Conservation (phyloP, 2,113 vertebrate species). For the Patagioenas fasciata region DNA sequence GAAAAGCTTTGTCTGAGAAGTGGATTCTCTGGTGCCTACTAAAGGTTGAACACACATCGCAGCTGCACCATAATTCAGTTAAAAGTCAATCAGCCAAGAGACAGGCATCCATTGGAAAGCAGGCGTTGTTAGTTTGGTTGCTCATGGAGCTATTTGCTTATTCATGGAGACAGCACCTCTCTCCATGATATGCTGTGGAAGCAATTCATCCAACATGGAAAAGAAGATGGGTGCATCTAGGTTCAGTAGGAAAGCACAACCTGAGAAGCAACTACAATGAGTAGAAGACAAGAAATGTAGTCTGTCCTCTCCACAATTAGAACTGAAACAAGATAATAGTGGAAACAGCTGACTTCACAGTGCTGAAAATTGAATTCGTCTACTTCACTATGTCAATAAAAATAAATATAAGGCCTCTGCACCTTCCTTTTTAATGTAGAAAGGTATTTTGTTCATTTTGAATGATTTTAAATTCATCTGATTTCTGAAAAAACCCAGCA, state of each 20-base stretch:
- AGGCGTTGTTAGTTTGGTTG: not conserved
- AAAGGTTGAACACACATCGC: not conserved
- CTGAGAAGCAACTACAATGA: not conserved
- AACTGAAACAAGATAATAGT: not conserved
- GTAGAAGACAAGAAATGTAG: not conserved
- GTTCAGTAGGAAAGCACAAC: not conserved
- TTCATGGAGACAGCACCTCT: not conserved
- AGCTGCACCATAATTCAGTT: conserved; percentile 7
- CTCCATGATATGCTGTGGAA: not conserved
- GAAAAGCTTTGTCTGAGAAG: not conserved
- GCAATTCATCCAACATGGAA: not conserved
- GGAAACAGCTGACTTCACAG: not conserved
- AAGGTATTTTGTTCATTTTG: not conserved
- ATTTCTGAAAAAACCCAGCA: not conserved
- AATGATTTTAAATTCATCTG: not conserved
- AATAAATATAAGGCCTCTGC: not conserved
- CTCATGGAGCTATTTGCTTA: not conserved
- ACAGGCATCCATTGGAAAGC: not conserved
- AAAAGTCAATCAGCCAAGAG: not conserved
- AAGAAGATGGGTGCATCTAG: not conserved
- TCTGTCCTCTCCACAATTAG: not conserved
- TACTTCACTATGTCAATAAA: not conserved
- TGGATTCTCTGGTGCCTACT: not conserved
- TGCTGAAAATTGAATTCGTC: not conserved
- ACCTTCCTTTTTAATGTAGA: not conserved